Evolutionary conservation across 2,888 invertebrate species (phyloP), one percentile per base, ranked within the genome.

Genomic region (Synergus umbraculus): DNA sequence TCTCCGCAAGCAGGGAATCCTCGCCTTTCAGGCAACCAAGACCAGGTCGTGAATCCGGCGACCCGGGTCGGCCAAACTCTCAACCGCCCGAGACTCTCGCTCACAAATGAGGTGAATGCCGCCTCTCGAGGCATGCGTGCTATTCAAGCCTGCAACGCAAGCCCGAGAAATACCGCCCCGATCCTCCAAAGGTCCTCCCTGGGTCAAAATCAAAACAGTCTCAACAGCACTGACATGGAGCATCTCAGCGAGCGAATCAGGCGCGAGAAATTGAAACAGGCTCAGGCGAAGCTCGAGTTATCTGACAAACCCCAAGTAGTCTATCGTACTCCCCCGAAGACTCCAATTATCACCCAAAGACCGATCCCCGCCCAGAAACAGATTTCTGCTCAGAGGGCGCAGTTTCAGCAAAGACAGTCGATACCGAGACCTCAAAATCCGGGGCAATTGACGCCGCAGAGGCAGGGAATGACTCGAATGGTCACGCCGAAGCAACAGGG

Each of bases 211-310:
- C 54, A 58, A 58, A 69, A 49, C 46, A 46, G 15, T 2, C 44
- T 82, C n/a, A 85, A 84, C 7, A 79, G 81, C 37, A 79, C 86
- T 12, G 89, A 88, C 73, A 86, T 91, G 87, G 88, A 88, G n/a
- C 86, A 87, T 37, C 81, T 90, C 18, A 90, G 87, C 78, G 90
- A 91, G 46, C 85, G 88, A 77, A 89, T 90, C 73, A 89, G 88
- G 67, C 88, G 89, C 63, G 87, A 69, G 13, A 80, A 87, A 82
- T 69, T 88, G n/a, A 89, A 88, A 80, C 88, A 84, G 76, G 76
- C 79, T 66, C 77, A 76, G 76, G 82, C 73, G 13, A 84, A 83
- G 81, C 83, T 22, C 37, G 54, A 77, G 37, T 54, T 54, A 1
- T n/a, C 15, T 5, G 73, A 73, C 0, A 73, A 54, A n/a, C 54